phyloP scores from a whole-genome alignment of 2,113 vertebrate genomes.

The Mus spicilegus region DNA sequence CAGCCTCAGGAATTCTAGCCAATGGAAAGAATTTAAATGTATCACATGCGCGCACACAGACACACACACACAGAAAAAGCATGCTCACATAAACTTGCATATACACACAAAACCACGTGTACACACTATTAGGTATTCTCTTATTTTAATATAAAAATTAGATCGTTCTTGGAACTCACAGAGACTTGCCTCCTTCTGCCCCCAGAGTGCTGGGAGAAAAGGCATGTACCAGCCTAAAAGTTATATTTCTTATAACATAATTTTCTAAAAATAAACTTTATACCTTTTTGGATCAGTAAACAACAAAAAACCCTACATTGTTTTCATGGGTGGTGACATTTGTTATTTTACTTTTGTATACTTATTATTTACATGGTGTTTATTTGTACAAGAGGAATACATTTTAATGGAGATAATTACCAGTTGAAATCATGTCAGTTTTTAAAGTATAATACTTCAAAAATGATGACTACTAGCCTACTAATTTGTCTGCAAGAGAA shows the following conservation, averaged over 20 bases:
- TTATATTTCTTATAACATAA: not conserved
- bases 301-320: not conserved
- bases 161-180: not conserved
- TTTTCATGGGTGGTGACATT: not conserved
- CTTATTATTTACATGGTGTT: not conserved
- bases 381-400: not conserved
- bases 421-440: not conserved
- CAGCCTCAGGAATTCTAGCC: not conserved
- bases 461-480: not conserved
- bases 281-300: constrained; percentile 23
- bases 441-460: not conserved
- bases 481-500: not conserved
- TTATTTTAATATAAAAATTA: not conserved
- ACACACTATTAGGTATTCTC: not conserved
- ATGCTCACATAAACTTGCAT: not conserved
- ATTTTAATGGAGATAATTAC: constrained; percentile 19
- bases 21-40: not conserved
- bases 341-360: not conserved
- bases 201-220: not conserved
- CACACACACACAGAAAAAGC: not conserved
- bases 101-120: not conserved
- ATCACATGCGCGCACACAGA: not conserved
- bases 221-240: not conserved
- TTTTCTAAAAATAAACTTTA: not conserved
- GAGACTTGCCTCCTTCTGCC: not conserved